Base-by-base conservation (phyloP, 2,888 invertebrate species). In the Pammene fasciana region DNA sequence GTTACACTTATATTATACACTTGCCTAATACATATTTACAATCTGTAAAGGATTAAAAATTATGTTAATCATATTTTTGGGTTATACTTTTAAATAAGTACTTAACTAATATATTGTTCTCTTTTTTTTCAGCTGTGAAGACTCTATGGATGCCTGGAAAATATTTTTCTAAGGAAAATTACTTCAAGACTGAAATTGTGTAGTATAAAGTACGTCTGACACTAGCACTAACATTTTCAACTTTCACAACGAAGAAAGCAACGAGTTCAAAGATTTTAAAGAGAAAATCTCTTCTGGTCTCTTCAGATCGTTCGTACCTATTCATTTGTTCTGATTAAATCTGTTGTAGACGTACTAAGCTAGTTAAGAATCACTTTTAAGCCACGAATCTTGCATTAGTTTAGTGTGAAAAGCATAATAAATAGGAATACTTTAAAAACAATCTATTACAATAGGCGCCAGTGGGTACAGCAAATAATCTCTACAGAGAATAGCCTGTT, bases 111-210 rank as follows among this genome's bases (percentile, higher is more conserved):
- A 10, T 56, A 14, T 26, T 41, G 1, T n/a, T 45, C 64, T 38
- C 72, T 71, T 57, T 36, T 59, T 54, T 82, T 83, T 57, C 81
- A 83, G 82, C 70, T 83, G 71, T 83, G 74, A 83, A 75, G 61
- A 67, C 16, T 14, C 61, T 26, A 52, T 60, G 45, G 34, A 54
- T 26, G 46, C 43, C 45, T 46, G 46, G 26, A 56, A 38, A 61
- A 68, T 61, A 56, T 16, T 55, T 65, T 52, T 56, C 48, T 16
- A 67, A 16, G 45, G 66, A 41, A 71, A 72, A 59, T 70, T 72
- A 54, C 14, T 70, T 65, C 71, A 78, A 78, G 78, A 78, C 78
- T 78, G 78, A 78, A 71, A 74, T 75, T 72, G 70, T 59, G 74
- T 73, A 62, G 56, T 66, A 48, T 71, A 52, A 56, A 48, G 54